Evolutionary conservation across 2,113 vertebrate genomes (phyloP).

Genomic region (Heterochromis multidens): DNA sequence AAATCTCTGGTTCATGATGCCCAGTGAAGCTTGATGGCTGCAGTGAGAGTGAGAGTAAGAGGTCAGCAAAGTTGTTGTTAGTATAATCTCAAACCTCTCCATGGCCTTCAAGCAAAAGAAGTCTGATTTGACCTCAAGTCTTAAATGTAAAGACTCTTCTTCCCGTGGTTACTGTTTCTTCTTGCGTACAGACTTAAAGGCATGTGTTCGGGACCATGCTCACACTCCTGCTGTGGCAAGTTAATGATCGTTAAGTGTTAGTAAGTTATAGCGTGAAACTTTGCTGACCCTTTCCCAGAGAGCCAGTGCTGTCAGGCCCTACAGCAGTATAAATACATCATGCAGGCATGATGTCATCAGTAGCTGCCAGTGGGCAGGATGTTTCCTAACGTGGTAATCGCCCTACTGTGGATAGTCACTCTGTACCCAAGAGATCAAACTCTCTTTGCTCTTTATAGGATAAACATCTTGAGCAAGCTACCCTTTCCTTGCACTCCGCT

Average conservation of each 20-base stretch:
- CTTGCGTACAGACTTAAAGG: constrained; percentile 8
- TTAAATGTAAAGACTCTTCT: constrained; percentile 52
- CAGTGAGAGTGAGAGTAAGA: constrained; percentile 36
- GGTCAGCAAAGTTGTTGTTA: constrained; percentile 23
- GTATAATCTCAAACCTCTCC: constrained; percentile 7
- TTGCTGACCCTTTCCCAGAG: constrained; percentile 52
- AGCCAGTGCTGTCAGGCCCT: constrained; percentile 34
- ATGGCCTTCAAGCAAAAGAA: neutral
- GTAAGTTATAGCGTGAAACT: constrained; percentile 65
- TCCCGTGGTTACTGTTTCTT: constrained; percentile 42
- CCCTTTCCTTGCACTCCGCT: constrained; percentile 24
- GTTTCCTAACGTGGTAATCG: constrained; percentile 70
- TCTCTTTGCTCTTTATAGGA: constrained; percentile 56
- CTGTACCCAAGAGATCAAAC: constrained; percentile 56
- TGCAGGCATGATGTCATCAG: constrained; percentile 69
- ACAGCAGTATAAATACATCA: constrained; percentile 64
- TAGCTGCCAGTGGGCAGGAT: constrained; percentile 65
- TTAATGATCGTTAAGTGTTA: constrained; percentile 54
- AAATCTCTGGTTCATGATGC: constrained; percentile 45
- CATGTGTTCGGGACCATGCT: neutral
- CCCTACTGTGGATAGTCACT: constrained; percentile 64
- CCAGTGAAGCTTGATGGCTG: constrained; percentile 44
- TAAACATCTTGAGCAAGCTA: constrained; percentile 66
- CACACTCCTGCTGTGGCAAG: constrained; percentile 8
- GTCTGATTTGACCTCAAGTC: constrained; percentile 47